Percentiles rank a stretch among this genome's conserved stretches.
phyloP scores from a whole-genome alignment of 1,140 invertebrate species.

The Nasonia longicornis region DNA sequence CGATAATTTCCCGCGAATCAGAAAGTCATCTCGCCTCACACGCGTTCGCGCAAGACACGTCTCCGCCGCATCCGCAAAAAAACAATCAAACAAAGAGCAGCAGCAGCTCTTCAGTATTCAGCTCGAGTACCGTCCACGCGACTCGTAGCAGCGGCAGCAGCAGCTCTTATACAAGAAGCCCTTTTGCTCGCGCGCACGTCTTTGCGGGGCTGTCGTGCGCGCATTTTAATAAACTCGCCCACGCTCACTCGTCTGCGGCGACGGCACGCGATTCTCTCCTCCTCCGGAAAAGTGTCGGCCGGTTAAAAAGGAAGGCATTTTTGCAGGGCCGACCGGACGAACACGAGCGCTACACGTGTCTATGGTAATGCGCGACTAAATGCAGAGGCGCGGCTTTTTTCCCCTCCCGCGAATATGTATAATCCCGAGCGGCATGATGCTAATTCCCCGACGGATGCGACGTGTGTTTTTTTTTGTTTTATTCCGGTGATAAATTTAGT shows the following conservation, averaged over 20 bases:
- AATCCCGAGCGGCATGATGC: not conserved
- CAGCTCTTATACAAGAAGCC: conserved; percentile 12
- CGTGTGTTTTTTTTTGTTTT: not conserved
- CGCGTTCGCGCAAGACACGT: too few relatives aligned
- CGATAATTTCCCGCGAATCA: not conserved
- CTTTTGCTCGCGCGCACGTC: not conserved
- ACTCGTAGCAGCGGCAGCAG: not conserved
- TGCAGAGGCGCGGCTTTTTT: not conserved
- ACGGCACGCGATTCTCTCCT: not conserved
- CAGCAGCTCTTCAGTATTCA: conserved; percentile 34
- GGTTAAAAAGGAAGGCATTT: not conserved
- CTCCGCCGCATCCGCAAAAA: not conserved
- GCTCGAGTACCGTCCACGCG: conserved; percentile 25
- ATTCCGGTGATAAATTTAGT: not conserved
- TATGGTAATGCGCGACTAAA: conserved; percentile 27
- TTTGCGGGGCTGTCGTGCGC: not conserved
- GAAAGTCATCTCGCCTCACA: not conserved
- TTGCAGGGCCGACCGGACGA: not conserved
- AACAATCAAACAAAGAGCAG: not conserved
- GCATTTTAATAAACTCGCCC: conserved; percentile 45
- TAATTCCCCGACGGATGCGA: not conserved
- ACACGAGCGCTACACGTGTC: conserved; percentile 24
- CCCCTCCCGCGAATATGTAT: not conserved
- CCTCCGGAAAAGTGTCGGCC: conserved; percentile 1
- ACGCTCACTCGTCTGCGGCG: conserved; percentile 20